Evolutionary conservation across 1,140 invertebrate genomes (phyloP), one percentile per base, ranked within the genome.

Genomic region (Achroia grisella): DNA sequence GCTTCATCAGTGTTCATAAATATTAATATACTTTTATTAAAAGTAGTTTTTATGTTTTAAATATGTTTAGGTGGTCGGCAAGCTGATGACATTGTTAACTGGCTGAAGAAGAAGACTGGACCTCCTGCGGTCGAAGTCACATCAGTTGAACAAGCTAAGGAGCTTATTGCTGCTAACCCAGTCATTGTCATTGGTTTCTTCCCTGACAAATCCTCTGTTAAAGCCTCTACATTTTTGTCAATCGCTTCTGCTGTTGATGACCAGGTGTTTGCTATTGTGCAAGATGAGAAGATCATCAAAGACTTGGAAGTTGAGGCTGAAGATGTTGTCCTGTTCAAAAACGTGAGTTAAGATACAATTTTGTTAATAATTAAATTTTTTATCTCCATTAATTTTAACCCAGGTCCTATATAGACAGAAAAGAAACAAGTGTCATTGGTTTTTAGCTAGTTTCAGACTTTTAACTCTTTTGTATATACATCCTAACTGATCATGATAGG

Each of bases 81-180:
- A 70, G 91, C 95, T 69, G 93, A 95, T 56, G 96, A 97, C 48
- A 99, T 99, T 72, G 90, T 99, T 41, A 88, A 87, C 48, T 99
- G 98, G 98, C 75, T 99, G 36, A 89, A 91, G 69, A 99, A 99
- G 89, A 99, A 99, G 89, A 97, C 96, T 80, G 97, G 97, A 32
- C 97, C 98, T 41, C 89, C 93, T 51, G 96, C 95, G 10, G 91
- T 92, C 65, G 89, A 91, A 40, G 81, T 99, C 11, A 79, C 87
- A 13, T 90, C 91, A 32, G 91, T 93, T 15, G 95, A 97, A 54
- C 94, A 95, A 56, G 91, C 92, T 27, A 96, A 97, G 73, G 88
- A 90, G 37, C 93, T 99, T 67, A 91, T 94, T 44, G 93, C 94
- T 13, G 90, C 88, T 8, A 90, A 92, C 61, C 90, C 95, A 51